Evolutionary conservation across 2,797 vertebrate species (phyloP), one percentile per base, ranked within the genome.

Genomic region (Schizothorax lantsangensis): DNA sequence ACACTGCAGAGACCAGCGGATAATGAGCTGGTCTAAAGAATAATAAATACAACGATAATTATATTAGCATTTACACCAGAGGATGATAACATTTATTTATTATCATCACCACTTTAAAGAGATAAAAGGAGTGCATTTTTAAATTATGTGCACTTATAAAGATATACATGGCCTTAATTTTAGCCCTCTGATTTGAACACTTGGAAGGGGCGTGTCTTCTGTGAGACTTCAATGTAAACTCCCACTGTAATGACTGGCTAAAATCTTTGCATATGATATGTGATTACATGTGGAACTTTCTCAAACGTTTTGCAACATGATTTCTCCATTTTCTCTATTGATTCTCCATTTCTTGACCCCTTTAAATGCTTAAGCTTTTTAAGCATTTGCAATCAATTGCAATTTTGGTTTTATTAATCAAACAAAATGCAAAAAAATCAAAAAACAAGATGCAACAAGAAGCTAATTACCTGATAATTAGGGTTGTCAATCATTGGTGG

Each of bases 401-500:
- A 17, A 17, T 19, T 36, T 68, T 7, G 15, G 3, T 8, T 68
- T 36, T 68, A 26, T 26, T 19, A 19, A 14, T 49, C 47, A n/a
- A 59, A 26, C n/a, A 59, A 62, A n/a, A 26, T 59, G 57, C n/a
- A 49, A 49, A 49, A 49, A 5, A 47, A 54, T 19, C 15, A 17
- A 49, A 2, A n/a, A n/a, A 3, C 3, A 57, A 64, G 14, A 0
- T 15, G 47, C 40, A 6, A 21, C 4, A 19, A 21, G 19, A 1
- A 5, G 26, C n/a, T 0, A 0, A 14, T 79, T 92, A 99, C 98
- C 98, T 99, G 98, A 93, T 99, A 99, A 94, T 96, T 98, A 80
- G 97, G 97, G 1, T 99, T 99, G 94, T 99, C 98, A 62, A 99
- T 98, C 98, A 99, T 98, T 23, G 97, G 95, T 14, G 98, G 89